These are phyloP conservation scores for Haliclona indistincta DNA, from an alignment of 37 sponge, comb jelly and placozoan genomes.

Conservation along the genomic window DNA sequence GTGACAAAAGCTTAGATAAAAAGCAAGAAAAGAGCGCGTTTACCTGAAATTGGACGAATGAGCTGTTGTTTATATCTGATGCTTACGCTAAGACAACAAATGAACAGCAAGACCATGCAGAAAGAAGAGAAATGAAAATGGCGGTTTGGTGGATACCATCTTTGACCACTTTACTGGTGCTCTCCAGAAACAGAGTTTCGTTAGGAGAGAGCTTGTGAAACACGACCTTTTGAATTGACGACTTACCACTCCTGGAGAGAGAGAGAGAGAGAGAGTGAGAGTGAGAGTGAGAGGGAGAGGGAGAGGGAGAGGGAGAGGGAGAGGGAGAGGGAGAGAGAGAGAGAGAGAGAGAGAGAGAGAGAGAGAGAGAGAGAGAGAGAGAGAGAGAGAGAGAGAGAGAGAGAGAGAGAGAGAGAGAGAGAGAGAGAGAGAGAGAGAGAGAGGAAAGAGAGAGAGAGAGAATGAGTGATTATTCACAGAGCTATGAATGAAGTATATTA, in stretches of 20 bases:
- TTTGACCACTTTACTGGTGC: slow-evolving; percentile 95
- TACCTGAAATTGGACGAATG: slow-evolving; percentile 95
- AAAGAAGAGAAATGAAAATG: background rate
- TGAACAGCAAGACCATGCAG: too few species aligned
- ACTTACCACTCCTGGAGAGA: slow-evolving; percentile 85
- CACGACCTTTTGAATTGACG: slow-evolving; percentile 94
- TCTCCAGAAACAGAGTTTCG: slow-evolving; percentile 96
- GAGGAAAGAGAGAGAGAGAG: background rate
- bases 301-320: slow-evolving; percentile 11
- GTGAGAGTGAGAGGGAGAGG: background rate
- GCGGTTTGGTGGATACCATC: slow-evolving; percentile 32
- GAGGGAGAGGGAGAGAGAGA: background rate
- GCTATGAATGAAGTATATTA: too few species aligned
- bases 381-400: background rate
- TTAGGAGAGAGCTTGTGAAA: slow-evolving; percentile 99
- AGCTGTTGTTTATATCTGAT: slow-evolving; percentile 88
- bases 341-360: background rate
- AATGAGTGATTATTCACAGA: too few species aligned
- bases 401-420: too few species aligned
- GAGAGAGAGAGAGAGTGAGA: slow-evolving; percentile 14
- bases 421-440: background rate
- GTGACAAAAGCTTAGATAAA: background rate
- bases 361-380: background rate
- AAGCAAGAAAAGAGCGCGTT: background rate
- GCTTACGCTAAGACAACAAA: too few species aligned